A percentile compares a stretch with the other conserved stretches of the same genome.
These are phyloP conservation scores for Trypoxylus dichotomus DNA, from an alignment of 1,140 invertebrate genomes.

Conservation along the genomic window DNA sequence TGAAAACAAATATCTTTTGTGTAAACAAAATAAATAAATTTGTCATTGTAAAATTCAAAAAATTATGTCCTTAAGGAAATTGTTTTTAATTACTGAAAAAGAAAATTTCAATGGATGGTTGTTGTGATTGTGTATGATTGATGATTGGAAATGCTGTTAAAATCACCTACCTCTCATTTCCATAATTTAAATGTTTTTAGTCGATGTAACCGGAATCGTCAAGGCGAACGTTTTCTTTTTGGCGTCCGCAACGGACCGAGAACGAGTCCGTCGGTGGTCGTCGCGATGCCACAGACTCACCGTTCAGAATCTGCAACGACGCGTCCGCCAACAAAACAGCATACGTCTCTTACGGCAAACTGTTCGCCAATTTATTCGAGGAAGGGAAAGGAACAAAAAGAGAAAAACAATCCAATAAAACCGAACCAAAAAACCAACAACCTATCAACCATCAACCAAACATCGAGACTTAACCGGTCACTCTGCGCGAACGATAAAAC, in stretches of 20 bases:
- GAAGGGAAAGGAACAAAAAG: slow-evolving; percentile 30
- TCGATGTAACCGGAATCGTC: not conserved
- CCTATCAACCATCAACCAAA: slow-evolving; percentile 7
- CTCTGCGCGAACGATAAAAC: slow-evolving; percentile 29
- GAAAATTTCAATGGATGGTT: too few relatives aligned
- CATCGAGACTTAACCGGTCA: slow-evolving; percentile 30
- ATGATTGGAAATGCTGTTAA: not conserved
- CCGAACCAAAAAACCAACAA: not conserved
- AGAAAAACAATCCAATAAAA: not conserved
- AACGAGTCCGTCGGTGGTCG: not conserved
- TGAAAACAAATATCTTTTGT: too few relatives aligned
- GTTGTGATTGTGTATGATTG: not conserved
- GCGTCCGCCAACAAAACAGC: not conserved
- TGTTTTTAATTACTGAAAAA: too few relatives aligned
- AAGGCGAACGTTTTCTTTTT: not conserved
- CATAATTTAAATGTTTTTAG: slow-evolving; percentile 33
- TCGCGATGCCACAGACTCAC: slow-evolving; percentile 17
- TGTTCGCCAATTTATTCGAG: slow-evolving; percentile 35
- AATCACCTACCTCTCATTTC: slow-evolving; percentile 41
- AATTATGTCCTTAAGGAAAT: too few relatives aligned
- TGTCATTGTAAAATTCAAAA: too few relatives aligned
- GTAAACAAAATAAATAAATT: too few relatives aligned
- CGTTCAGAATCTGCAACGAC: slow-evolving; percentile 17
- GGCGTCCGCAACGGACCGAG: slow-evolving; percentile 17
- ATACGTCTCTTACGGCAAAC: not conserved